A percentile compares a stretch with the other conserved stretches of the same genome.
phyloP scores from a whole-genome alignment of 2,113 vertebrate species.

The Archilochus colubris region DNA sequence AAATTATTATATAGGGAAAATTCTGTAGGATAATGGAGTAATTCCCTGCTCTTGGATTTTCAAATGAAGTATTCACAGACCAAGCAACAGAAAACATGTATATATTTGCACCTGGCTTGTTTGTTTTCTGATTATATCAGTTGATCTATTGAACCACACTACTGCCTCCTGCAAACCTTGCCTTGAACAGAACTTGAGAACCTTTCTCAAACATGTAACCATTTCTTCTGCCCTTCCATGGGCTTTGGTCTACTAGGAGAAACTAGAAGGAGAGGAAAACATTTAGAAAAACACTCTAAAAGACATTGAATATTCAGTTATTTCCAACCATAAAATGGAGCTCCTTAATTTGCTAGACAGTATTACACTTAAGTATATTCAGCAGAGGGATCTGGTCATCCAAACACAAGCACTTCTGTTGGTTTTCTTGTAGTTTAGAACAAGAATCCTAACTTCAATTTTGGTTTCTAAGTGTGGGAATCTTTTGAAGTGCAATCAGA shows the following conservation, averaged over 20 bases:
- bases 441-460: background rate
- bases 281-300: background rate
- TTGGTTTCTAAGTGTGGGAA: background rate
- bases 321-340: background rate
- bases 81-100: background rate
- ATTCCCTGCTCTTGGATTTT: background rate
- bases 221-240: background rate
- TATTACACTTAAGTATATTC: background rate
- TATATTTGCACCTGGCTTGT: background rate
- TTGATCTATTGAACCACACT: background rate
- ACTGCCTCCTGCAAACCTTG: background rate
- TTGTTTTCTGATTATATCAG: background rate
- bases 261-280: background rate
- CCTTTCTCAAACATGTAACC: background rate
- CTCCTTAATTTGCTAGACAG: background rate
- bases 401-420: background rate
- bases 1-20: background rate
- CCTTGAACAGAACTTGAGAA: accelerated
- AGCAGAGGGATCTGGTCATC: background rate
- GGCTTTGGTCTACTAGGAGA: background rate
- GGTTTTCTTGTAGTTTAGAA: background rate
- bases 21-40: background rate
- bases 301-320: background rate
- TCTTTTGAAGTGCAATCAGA: background rate
- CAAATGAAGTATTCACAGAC: background rate